A percentile compares a stretch with the other conserved stretches of the same genome.
Conservation (phyloP, 1,140 invertebrate species). For the Propsilocerus akamusi region DNA sequence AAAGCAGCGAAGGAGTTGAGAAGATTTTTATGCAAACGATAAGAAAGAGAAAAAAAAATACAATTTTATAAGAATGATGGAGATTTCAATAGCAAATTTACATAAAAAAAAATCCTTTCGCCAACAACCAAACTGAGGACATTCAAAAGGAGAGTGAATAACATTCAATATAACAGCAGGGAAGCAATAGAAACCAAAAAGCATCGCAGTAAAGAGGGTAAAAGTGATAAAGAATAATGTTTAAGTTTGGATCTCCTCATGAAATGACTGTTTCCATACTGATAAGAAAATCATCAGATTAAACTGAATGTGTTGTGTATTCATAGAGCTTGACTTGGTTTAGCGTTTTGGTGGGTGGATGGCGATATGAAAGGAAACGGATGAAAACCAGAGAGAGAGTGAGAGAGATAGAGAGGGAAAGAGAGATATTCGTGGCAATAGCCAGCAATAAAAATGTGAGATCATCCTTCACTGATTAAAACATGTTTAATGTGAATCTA, state of each 20-base stretch:
- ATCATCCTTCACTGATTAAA: not conserved
- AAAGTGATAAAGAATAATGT: slow-evolving; percentile 1
- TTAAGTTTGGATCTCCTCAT: not conserved
- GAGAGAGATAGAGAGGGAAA: not conserved
- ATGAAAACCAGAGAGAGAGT: no score
- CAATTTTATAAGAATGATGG: slow-evolving; percentile 3
- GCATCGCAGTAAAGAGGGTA: not conserved
- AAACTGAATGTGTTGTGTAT: not conserved
- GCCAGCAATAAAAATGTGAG: slow-evolving; percentile 1
- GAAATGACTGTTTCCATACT: not conserved
- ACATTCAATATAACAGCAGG: no score
- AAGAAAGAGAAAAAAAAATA: not conserved
- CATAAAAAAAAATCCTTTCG: slow-evolving; percentile 3
- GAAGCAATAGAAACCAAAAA: no score
- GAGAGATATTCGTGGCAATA: not conserved
- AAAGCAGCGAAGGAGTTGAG: not conserved
- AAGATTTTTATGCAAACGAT: not conserved
- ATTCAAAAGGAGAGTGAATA: no score
- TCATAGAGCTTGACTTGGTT: no score
- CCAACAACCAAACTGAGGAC: no score
- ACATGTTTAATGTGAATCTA: not conserved
- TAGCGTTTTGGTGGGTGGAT: no score
- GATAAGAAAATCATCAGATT: slow-evolving; percentile 4
- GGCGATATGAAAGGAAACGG: no score
- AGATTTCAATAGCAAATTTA: slow-evolving; percentile 3